These are phyloP conservation scores for Leucoma salicis DNA, from an alignment of 2,888 invertebrate species.

Conservation along the genomic window DNA sequence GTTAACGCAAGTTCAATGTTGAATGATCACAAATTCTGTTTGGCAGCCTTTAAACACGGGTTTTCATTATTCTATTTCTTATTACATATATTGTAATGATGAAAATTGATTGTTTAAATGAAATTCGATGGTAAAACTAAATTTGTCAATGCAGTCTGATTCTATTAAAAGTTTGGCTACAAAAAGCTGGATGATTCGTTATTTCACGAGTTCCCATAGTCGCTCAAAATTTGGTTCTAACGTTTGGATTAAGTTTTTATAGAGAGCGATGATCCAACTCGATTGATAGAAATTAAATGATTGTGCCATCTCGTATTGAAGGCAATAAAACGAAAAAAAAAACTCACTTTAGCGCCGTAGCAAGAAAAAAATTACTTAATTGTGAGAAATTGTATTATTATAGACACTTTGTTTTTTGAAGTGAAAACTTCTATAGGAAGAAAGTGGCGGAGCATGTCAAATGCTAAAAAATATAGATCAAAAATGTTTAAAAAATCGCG, in stretches of 20 bases:
- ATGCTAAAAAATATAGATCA: no score
- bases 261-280: constrained; percentile 50
- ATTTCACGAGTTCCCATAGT: constrained; percentile 68
- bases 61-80: background rate
- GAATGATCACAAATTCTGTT: background rate
- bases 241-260: constrained; percentile 73
- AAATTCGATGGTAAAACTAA: background rate
- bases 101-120: background rate
- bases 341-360: constrained; percentile 20
- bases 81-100: background rate
- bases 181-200: constrained; percentile 66
- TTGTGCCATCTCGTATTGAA: constrained; percentile 17
- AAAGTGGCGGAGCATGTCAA: no score
- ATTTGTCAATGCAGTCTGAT: constrained; percentile 48
- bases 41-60: background rate
- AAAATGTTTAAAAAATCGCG: no score
- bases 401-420: background rate
- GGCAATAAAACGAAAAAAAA: constrained; percentile 29
- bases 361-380: constrained; percentile 14
- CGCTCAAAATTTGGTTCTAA: constrained; percentile 37
- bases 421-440: no score
- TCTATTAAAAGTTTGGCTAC: constrained; percentile 55
- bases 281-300: constrained; percentile 52
- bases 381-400: constrained; percentile 1
- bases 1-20: background rate